Percentiles rank a stretch among this genome's conserved stretches.
These are phyloP conservation scores for Scatophagus argus DNA, from an alignment of 2,113 vertebrate genomes.

Conservation along the genomic window DNA sequence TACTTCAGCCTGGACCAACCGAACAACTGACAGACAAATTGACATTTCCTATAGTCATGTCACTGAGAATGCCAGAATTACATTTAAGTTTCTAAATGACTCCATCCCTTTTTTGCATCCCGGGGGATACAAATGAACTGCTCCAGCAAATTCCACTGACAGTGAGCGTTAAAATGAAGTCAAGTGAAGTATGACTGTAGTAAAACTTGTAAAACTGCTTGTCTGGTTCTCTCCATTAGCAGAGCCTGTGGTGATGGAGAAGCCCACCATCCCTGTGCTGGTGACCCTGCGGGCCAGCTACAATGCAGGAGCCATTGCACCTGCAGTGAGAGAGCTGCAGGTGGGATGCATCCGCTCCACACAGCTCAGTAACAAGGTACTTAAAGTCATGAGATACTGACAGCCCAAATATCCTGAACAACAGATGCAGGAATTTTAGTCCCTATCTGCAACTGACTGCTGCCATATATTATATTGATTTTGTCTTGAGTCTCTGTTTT, in stretches of 20 bases:
- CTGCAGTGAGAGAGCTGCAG: constrained; percentile 85
- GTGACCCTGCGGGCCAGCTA: constrained; percentile 83
- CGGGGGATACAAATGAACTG: too few relatives aligned
- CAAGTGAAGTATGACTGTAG: neutral
- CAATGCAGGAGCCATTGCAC: constrained; percentile 53
- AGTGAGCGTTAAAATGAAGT: neutral
- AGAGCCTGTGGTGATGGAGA: constrained; percentile 63
- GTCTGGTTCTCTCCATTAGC: neutral
- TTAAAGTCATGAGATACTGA: neutral
- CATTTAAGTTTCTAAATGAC: too few relatives aligned
- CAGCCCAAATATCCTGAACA: neutral
- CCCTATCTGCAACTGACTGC: neutral
- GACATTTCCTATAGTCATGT: too few relatives aligned
- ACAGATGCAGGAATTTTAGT: neutral
- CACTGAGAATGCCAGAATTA: too few relatives aligned
- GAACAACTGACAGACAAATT: too few relatives aligned
- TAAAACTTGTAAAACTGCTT: neutral
- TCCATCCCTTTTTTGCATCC: too few relatives aligned
- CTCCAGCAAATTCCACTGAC: too few relatives aligned
- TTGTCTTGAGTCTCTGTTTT: neutral
- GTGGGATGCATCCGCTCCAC: constrained; percentile 87
- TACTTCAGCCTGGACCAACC: too few relatives aligned
- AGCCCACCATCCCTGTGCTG: constrained; percentile 79
- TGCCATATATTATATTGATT: neutral
- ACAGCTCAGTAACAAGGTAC: constrained; percentile 87